These are phyloP conservation scores for Hemitrygon akajei DNA, from an alignment of 2,797 vertebrate species.

Conservation along the genomic window DNA sequence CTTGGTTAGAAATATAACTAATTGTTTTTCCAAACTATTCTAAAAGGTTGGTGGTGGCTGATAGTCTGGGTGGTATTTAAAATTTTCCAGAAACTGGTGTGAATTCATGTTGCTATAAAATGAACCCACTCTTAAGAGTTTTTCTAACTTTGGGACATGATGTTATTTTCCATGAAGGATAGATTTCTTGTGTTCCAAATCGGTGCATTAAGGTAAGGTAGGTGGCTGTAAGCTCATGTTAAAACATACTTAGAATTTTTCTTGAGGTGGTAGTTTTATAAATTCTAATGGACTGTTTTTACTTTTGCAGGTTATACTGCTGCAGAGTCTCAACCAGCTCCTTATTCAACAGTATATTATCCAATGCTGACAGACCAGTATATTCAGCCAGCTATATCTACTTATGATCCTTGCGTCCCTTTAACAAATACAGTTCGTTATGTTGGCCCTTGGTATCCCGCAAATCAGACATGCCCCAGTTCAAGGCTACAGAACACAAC, in stretches of 20 bases:
- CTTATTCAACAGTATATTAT: constrained; percentile 64
- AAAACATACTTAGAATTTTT: background rate
- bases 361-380: constrained; percentile 66
- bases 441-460: constrained; percentile 63
- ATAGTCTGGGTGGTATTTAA: background rate
- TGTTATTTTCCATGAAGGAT: background rate
- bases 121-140: background rate
- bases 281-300: background rate
- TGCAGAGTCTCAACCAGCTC: constrained; percentile 52
- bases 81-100: background rate
- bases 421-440: constrained; percentile 62
- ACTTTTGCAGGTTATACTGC: constrained; percentile 53
- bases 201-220: background rate
- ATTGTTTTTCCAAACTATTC: background rate
- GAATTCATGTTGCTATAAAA: background rate
- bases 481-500: constrained; percentile 54
- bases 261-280: background rate
- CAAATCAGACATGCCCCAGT: constrained; percentile 51
- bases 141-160: background rate
- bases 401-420: constrained; percentile 54
- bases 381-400: constrained; percentile 52
- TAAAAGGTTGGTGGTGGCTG: background rate
- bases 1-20: too few species aligned
- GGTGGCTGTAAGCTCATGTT: background rate
- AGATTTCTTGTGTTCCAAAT: background rate